Evolutionary conservation across 2,113 vertebrate genomes (phyloP), one percentile per base, ranked within the genome.

Genomic region (Vanacampus margaritifer): DNA sequence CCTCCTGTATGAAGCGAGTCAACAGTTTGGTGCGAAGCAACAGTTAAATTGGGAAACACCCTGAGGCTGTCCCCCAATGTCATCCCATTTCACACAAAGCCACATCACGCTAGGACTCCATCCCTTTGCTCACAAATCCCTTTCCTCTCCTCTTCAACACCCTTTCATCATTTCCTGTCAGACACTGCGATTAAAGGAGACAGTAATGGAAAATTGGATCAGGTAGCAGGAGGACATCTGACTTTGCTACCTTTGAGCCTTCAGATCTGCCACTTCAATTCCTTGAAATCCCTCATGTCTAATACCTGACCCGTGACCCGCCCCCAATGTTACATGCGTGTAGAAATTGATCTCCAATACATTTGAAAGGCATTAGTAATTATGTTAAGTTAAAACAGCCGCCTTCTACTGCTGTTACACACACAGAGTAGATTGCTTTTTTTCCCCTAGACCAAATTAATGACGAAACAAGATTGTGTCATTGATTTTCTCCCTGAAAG

Each of bases 201-300:
- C 73, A 59, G 75, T 79, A 79, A 85, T 81, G 76, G 76, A 71
- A 85, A 86, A 85, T 82, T 37, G 71, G 74, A 81, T 85, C 82
- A 68, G 80, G 84, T 84, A 81, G 65, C 81, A 59, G 69, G 78
- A 80, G 81, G 81, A 82, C 75, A 53, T 67, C 75, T 77, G 69
- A 79, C 71, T 86, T 86, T 53, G 74, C 66, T 78, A 54, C 12
- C 70, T 72, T 58, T 71, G 45, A 28, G 65, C 69, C 69, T 68
- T 73, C 37, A 21, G 59, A 65, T 70, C 71, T 36, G 45, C 58
- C 43, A n/a, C 61, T 12, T 12, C 64, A 72, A 68, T 76, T 67
- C 69, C 16, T 64, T 58, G 39, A 71, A 75, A 67, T 70, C 69
- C 71, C 58, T 65, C 70, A 4, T 19, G 67, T 39, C n/a, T 58